phyloP scores from a whole-genome alignment of 2,888 invertebrate genomes.

The Rhagonycha fulva region DNA sequence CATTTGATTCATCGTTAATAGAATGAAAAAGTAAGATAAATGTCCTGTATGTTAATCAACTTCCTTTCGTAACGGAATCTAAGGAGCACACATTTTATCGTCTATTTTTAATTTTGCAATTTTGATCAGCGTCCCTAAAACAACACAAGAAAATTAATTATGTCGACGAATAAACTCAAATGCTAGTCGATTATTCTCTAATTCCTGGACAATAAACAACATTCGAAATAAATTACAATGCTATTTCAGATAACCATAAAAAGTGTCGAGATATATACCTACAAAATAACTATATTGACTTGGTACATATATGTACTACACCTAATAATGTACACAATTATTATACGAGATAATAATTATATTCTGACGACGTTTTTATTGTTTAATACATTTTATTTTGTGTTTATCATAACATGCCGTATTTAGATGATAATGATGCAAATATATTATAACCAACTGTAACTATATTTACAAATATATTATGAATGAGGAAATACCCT shows the following conservation, averaged over 20 bases:
- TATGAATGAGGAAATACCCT: background rate
- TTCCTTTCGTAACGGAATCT: background rate
- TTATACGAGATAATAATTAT: background rate
- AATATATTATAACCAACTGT: background rate
- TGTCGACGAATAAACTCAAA: background rate
- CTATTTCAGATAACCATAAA: background rate
- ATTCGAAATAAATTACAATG: background rate
- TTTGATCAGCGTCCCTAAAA: too few species aligned
- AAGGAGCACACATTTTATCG: background rate
- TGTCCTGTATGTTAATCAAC: background rate
- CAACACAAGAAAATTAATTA: too few species aligned
- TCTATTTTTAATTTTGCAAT: too few species aligned
- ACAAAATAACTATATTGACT: background rate
- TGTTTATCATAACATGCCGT: background rate
- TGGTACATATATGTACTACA: background rate
- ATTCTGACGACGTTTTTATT: background rate
- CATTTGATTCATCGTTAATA: background rate
- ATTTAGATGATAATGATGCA: background rate
- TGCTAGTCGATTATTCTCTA: background rate
- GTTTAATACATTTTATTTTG: background rate
- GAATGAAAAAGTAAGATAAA: background rate
- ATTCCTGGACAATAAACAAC: background rate
- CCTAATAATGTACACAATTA: background rate
- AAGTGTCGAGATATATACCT: background rate
- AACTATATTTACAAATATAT: background rate